phyloP scores from a whole-genome alignment of 2,797 vertebrate species.

The Pampus argenteus region DNA sequence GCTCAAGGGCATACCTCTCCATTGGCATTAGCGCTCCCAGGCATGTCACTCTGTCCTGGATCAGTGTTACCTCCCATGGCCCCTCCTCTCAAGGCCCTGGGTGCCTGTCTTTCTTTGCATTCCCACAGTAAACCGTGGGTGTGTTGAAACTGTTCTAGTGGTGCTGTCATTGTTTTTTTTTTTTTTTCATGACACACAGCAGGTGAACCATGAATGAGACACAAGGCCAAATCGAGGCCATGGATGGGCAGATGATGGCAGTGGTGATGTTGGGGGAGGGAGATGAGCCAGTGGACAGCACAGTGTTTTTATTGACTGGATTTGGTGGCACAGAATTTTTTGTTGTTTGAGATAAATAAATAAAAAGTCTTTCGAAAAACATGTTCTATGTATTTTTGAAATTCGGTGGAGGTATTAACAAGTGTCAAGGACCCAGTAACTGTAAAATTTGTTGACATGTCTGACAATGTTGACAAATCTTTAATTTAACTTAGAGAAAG shows the following conservation, averaged over 20 bases:
- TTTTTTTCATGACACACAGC: constrained; percentile 26
- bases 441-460: not conserved
- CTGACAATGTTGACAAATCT: too few species aligned
- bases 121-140: constrained; percentile 69
- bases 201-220: constrained; percentile 58
- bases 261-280: not conserved
- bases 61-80: constrained; percentile 29
- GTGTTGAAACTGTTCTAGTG: constrained; percentile 67
- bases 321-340: not conserved
- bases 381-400: not conserved
- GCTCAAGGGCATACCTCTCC: not conserved
- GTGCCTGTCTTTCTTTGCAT: constrained; percentile 51
- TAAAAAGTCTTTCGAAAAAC: not conserved
- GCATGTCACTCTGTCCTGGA: constrained; percentile 18
- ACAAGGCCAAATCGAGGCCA: constrained; percentile 29
- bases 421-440: not conserved
- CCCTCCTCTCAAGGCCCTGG: constrained; percentile 45
- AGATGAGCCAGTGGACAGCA: not conserved
- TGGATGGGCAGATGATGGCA: constrained; percentile 8
- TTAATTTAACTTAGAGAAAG: not conserved
- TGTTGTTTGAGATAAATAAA: not conserved
- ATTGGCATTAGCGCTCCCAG: constrained; percentile 8
- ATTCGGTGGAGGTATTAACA: not conserved
- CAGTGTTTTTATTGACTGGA: not conserved
- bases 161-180: constrained; percentile 36